Base-by-base conservation (phyloP, 2,113 vertebrate species). In the Sylvia atricapilla region DNA sequence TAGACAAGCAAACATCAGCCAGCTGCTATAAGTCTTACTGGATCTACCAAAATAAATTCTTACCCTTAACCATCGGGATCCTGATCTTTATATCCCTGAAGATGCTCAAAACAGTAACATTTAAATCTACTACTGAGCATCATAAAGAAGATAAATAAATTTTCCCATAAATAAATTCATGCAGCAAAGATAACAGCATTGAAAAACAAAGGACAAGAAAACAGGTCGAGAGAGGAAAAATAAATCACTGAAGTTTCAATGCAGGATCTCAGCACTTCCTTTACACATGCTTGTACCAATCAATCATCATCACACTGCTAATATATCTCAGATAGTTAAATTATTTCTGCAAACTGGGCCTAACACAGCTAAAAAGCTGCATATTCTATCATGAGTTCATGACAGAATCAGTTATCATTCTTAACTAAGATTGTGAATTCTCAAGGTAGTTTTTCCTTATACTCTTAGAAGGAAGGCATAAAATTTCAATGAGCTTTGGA, bases 1-100 rank as follows among this genome's bases (percentile, higher is more conserved):
- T 37, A 68, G 60, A 78, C 39, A 84, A 93, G 47, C 3, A 70
- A 11, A 46, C 2, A 58, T 15, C 23, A 50, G 22, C 23, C 33
- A 80, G 17, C 9, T 89, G 24, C 20, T 0, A 0, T 30, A 83
- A 66, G 13, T 46, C 37, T 84, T 73, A 62, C 0, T 16, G 8
- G 7, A 79, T n/a, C 44, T 64, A 55, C 16, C n/a, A 80, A 83
- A 89, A 83, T 20, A 80, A 11, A 44, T 5, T 2, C 6, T 68
- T 80, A 56, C 10, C 18, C 21, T 66, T 53, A 85, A 90, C 30
- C 15, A n/a, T 64, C 23, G 44, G 41, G 37, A 64, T 60, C 23
- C 35, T 58, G 17, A 87, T 17, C 7, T 39, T 30, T 37, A 81
- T 28, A 52, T 7, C 9, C 15, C 19, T 37, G 21, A 87, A 69